Percentiles rank a stretch among this genome's conserved stretches.
Conservation (phyloP, 2,888 invertebrate species). For the Dusona sp. region DNA sequence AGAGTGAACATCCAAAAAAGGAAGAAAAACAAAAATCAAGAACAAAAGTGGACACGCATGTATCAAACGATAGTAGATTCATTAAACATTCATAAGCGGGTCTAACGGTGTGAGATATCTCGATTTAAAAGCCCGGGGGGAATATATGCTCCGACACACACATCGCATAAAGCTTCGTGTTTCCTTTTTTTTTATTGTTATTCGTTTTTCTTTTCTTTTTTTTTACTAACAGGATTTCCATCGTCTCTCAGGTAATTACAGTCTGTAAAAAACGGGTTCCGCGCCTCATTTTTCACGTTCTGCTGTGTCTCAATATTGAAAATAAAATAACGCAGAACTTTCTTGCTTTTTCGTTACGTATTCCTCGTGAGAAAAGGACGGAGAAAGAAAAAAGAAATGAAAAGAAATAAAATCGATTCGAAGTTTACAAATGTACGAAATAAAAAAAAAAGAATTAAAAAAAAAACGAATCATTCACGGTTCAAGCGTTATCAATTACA, state of each 20-base stretch:
- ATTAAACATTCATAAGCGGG: constrained; percentile 23
- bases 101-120: constrained; percentile 15
- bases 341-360: constrained; percentile 6
- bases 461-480: constrained; percentile 42
- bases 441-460: constrained; percentile 13
- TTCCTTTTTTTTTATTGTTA: background rate
- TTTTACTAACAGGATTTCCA: constrained; percentile 19
- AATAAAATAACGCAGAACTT: constrained; percentile 21
- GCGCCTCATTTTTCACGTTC: constrained; percentile 20
- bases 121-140: constrained; percentile 12
- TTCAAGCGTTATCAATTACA: constrained; percentile 55
- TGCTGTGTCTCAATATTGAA: constrained; percentile 19
- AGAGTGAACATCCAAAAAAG: background rate
- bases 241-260: constrained; percentile 39
- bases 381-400: constrained; percentile 13
- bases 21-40: background rate
- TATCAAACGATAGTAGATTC: constrained; percentile 9
- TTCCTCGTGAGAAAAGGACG: background rate
- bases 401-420: constrained; percentile 24
- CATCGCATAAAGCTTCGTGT: constrained; percentile 37
- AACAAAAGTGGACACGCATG: background rate
- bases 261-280: constrained; percentile 34
- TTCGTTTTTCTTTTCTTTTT: constrained; percentile 6
- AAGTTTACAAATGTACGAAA: constrained; percentile 47
- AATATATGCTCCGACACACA: constrained; percentile 18